Percentiles rank a stretch among this genome's conserved stretches.
phyloP scores from a whole-genome alignment of 2,888 invertebrate species.

The Atherix ibis region DNA sequence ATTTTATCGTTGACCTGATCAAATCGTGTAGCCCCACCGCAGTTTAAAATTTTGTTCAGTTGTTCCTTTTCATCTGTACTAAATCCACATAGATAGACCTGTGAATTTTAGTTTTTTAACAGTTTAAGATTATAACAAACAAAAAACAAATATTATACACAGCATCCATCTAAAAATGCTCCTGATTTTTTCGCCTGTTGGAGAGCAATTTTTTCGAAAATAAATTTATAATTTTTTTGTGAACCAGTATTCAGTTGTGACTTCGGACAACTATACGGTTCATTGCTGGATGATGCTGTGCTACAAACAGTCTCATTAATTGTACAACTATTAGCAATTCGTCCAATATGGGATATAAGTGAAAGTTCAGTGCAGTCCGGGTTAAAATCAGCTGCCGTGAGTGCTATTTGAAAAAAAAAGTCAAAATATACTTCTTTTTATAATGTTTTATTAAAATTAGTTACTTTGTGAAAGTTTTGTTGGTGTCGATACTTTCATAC shows the following conservation, averaged over 20 bases:
- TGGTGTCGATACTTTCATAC: conserved; percentile 54
- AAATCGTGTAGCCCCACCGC: conserved; percentile 70
- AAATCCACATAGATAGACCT: conserved; percentile 58
- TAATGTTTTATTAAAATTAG: neutral
- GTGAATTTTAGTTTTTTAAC: conserved; percentile 16
- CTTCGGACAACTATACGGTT: too few species aligned
- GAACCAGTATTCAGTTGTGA: too few species aligned
- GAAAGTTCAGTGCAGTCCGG: conserved; percentile 23
- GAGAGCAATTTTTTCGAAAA: conserved; percentile 39
- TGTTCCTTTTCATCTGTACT: conserved; percentile 45
- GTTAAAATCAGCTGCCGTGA: conserved; percentile 25
- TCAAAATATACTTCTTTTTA: too few species aligned
- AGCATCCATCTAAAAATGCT: conserved; percentile 76
- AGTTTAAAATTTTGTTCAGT: conserved; percentile 50
- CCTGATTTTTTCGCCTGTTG: conserved; percentile 55
- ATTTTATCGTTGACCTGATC: conserved; percentile 58
- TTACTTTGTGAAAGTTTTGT: conserved; percentile 30
- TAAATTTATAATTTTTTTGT: conserved; percentile 16
- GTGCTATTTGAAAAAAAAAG: too few species aligned
- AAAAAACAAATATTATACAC: conserved; percentile 35
- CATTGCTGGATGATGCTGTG: too few species aligned
- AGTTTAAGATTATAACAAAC: too few species aligned
- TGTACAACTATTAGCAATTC: too few species aligned
- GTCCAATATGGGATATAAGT: conserved; percentile 24
- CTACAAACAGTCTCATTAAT: too few species aligned